A percentile compares a stretch with the other conserved stretches of the same genome.
phyloP scores from a whole-genome alignment of 1,140 invertebrate species.

The Aporrectodea caliginosa region DNA sequence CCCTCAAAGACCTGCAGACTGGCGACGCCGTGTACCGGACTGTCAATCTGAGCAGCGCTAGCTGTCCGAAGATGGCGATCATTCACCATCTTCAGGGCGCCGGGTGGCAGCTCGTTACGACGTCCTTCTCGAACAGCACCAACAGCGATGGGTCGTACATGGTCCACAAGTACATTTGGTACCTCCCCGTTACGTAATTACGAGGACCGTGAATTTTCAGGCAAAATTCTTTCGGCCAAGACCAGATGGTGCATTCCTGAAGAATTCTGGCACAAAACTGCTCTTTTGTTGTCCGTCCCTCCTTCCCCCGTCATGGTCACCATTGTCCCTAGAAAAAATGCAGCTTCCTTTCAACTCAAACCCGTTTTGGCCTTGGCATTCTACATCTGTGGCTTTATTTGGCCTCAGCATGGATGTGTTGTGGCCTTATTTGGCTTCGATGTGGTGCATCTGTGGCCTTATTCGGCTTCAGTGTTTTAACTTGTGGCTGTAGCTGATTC shows the following conservation, averaged over 20 bases:
- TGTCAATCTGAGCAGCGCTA: conserved; percentile 29
- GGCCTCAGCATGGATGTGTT: no score
- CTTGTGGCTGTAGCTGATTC: no score
- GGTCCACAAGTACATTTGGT: conserved; percentile 37
- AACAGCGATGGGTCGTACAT: conserved; percentile 36
- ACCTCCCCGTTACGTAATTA: conserved; percentile 14
- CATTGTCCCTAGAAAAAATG: no score
- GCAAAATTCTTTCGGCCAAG: background rate
- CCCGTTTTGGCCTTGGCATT: no score
- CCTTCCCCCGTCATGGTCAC: no score
- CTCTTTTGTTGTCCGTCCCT: no score
- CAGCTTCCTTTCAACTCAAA: no score
- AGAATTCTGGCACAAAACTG: no score
- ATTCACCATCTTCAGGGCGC: conserved; percentile 32
- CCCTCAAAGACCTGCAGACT: conserved; percentile 28
- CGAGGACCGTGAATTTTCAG: background rate
- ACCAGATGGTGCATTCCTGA: background rate
- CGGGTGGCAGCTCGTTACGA: conserved; percentile 30
- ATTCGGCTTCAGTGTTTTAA: no score
- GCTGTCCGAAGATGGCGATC: conserved; percentile 32
- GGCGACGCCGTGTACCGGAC: conserved; percentile 23
- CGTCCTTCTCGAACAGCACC: conserved; percentile 32
- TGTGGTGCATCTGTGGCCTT: no score
- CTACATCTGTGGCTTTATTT: no score
- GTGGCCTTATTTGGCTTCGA: no score